A percentile compares a stretch with the other conserved stretches of the same genome.
These are phyloP conservation scores for Drosophila navojoa DNA, from an alignment of 1,140 invertebrate species.

Conservation along the genomic window DNA sequence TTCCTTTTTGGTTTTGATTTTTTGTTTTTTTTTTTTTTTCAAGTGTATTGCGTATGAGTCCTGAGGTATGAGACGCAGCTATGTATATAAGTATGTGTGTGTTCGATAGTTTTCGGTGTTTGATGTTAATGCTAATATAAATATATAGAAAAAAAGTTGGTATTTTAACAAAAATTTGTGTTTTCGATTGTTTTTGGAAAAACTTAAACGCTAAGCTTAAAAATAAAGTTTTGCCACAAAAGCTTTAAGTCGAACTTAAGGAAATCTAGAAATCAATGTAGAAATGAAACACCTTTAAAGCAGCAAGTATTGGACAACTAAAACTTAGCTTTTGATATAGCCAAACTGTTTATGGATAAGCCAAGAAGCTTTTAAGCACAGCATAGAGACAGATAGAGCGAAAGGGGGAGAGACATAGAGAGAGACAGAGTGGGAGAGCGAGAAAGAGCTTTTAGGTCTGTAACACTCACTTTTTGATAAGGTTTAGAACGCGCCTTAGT, in stretches of 20 bases:
- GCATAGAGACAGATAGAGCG: conserved; percentile 10
- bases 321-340: conserved; percentile 58
- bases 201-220: conserved; percentile 57
- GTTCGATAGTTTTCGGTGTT: conserved; percentile 26
- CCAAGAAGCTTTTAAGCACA: conserved; percentile 50
- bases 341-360: conserved; percentile 32
- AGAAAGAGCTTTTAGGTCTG: conserved; percentile 30
- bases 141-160: conserved; percentile 13
- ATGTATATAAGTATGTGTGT: conserved; percentile 17
- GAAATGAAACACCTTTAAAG: conserved; percentile 73
- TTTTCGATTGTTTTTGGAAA: conserved; percentile 1
- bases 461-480: conserved; percentile 49
- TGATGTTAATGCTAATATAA: conserved; percentile 1
- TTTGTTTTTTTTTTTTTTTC: neutral
- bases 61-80: conserved; percentile 32
- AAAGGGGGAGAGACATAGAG: neutral
- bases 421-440: conserved; percentile 17
- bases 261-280: conserved; percentile 27
- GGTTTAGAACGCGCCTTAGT: conserved; percentile 45
- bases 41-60: conserved; percentile 11
- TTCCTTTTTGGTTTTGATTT: no score
- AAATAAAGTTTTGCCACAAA: conserved; percentile 61
- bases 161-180: conserved; percentile 1
- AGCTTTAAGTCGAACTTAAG: conserved; percentile 32
- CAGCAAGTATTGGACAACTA: conserved; percentile 73